Conservation (phyloP, 2,888 invertebrate species). For the Cantharis flavilabris region DNA sequence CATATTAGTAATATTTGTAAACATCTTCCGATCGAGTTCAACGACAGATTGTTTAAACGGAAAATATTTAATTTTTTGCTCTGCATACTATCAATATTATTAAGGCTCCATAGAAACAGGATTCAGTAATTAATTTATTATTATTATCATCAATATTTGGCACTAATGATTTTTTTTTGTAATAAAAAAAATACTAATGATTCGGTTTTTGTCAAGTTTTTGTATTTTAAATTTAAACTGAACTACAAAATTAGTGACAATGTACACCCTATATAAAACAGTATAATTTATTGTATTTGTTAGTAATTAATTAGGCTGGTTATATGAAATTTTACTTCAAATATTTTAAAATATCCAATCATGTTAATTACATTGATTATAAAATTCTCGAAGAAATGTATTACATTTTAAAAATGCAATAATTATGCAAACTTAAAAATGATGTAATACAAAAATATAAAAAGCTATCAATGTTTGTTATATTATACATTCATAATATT, state of each 20-base stretch:
- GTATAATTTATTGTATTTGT: not conserved
- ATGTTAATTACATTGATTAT: not conserved
- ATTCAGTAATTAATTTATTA: not conserved
- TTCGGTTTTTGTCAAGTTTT: not conserved
- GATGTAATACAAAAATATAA: no score
- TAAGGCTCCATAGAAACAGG: not conserved
- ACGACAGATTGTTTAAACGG: not conserved
- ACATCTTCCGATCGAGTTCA: not conserved
- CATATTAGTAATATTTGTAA: not conserved
- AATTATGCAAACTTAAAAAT: not conserved
- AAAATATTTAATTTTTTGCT: not conserved
- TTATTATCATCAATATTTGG: not conserved
- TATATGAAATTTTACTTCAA: no score
- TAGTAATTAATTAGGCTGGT: not conserved
- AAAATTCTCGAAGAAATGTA: not conserved
- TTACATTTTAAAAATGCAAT: not conserved
- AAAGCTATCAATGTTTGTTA: not conserved
- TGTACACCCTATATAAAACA: no score
- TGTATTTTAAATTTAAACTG: not conserved
- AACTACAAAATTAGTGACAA: not conserved
- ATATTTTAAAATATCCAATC: no score
- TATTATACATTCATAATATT: not conserved
- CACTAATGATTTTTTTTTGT: not conserved
- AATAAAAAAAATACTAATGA: not conserved
- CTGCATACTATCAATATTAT: not conserved